phyloP scores from a whole-genome alignment of 2,113 vertebrate species.

The Elephantulus edwardii region DNA sequence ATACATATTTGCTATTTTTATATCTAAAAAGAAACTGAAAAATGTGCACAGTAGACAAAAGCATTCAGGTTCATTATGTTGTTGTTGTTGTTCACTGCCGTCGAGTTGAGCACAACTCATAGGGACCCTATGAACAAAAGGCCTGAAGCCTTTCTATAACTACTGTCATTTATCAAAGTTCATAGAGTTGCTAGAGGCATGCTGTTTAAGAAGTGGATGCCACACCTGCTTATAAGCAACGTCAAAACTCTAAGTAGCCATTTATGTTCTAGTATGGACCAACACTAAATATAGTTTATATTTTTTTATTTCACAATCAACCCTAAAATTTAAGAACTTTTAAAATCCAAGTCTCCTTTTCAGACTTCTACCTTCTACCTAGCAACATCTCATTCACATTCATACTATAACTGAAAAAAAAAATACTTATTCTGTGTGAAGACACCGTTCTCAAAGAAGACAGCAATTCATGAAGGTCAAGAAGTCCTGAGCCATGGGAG shows the following conservation, averaged over 20 bases:
- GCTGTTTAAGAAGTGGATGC: too few relatives aligned
- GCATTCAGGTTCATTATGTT: too few relatives aligned
- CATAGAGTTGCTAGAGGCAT: too few relatives aligned
- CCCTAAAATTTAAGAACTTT: constrained; percentile 11
- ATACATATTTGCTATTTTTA: constrained; percentile 11
- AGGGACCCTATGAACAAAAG: too few relatives aligned
- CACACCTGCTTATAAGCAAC: constrained; percentile 32
- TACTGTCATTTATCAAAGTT: too few relatives aligned
- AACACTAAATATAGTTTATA: background rate
- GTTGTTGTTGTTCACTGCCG: too few relatives aligned
- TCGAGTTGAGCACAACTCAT: too few relatives aligned
- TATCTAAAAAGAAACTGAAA: background rate
- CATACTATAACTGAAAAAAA: constrained; percentile 9
- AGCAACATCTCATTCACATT: constrained; percentile 18
- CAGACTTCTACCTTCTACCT: background rate
- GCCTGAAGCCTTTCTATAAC: too few relatives aligned
- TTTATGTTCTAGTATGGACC: constrained; percentile 5
- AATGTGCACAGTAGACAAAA: constrained; percentile 44
- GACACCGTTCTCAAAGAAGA: background rate
- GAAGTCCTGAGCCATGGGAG: background rate
- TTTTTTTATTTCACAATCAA: constrained; percentile 43
- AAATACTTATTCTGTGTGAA: background rate
- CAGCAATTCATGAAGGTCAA: background rate
- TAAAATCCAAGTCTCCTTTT: background rate
- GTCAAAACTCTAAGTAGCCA: constrained; percentile 39